A percentile compares a stretch with the other conserved stretches of the same genome.
phyloP scores from a whole-genome alignment of 2,797 vertebrate genomes.

The Borostomias antarcticus region DNA sequence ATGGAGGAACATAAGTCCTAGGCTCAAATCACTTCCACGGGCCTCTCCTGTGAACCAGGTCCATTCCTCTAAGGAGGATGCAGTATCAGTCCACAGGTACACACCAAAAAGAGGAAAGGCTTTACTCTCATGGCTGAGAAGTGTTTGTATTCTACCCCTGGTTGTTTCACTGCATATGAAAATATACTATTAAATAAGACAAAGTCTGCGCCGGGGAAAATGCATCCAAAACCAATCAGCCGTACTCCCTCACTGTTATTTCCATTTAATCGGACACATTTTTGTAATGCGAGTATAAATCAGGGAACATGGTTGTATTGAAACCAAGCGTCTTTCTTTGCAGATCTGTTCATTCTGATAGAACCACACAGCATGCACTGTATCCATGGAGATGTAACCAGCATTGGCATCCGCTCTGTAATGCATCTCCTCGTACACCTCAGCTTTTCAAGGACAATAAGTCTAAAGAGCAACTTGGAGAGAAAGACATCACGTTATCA shows the following conservation, averaged over 20 bases:
- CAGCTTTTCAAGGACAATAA: neutral
- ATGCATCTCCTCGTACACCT: neutral
- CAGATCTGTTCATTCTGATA: slow-evolving; percentile 1
- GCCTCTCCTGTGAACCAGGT: neutral
- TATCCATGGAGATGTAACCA: slow-evolving; percentile 1
- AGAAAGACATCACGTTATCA: neutral
- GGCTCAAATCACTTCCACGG: slow-evolving; percentile 9
- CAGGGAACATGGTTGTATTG: neutral
- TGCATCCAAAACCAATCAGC: slow-evolving; percentile 17
- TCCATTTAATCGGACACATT: too few species aligned
- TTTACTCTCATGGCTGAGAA: neutral
- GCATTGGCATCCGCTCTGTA: neutral
- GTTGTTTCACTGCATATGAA: slow-evolving; percentile 23
- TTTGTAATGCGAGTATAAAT: neutral
- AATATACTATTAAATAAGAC: slow-evolving; percentile 36
- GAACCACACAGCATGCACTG: neutral
- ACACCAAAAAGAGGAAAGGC: too few species aligned
- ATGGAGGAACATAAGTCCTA: slow-evolving; percentile 24
- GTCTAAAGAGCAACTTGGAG: neutral
- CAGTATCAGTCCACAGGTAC: neutral
- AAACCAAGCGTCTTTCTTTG: neutral
- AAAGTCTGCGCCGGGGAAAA: slow-evolving; percentile 42
- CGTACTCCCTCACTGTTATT: neutral
- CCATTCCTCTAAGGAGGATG: slow-evolving; percentile 2
- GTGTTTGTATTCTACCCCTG: neutral